phyloP scores from a whole-genome alignment of 2,113 vertebrate genomes.

The Syngnathus scovelli region DNA sequence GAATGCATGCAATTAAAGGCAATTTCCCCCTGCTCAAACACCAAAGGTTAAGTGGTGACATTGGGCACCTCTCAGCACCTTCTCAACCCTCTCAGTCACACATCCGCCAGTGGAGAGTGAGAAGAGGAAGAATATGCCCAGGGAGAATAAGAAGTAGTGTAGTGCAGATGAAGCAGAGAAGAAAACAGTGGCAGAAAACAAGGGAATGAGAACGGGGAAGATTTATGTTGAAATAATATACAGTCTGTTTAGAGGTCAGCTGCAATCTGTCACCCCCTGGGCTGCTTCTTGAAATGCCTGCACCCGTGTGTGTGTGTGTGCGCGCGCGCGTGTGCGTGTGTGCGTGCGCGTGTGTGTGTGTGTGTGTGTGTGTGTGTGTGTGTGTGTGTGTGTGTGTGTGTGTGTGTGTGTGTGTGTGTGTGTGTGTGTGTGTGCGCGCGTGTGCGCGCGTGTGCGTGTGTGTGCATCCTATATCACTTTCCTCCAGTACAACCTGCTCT shows the following conservation, averaged over 20 bases:
- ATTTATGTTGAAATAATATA: slow-evolving; percentile 19
- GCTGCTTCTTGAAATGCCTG: too few species aligned
- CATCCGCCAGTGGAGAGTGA: background rate
- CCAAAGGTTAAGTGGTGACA: slow-evolving; percentile 32
- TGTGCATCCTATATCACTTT: slow-evolving; percentile 13
- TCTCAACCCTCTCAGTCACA: slow-evolving; percentile 11
- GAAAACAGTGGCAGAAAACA: slow-evolving; percentile 3
- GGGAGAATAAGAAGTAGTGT: slow-evolving; percentile 1
- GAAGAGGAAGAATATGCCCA: slow-evolving; percentile 4
- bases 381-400: too few species aligned
- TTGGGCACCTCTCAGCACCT: slow-evolving; percentile 20
- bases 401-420: slow-evolving; percentile 4
- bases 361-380: too few species aligned
- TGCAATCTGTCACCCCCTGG: too few species aligned
- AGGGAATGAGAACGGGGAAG: slow-evolving; percentile 1
- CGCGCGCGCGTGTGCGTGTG: too few species aligned
- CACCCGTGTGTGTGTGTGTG: too few species aligned
- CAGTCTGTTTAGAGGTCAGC: too few species aligned
- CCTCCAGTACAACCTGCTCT: slow-evolving; percentile 20
- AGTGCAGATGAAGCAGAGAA: background rate
- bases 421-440: background rate
- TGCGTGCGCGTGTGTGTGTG: too few species aligned
- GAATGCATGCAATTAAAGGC: slow-evolving; percentile 44
- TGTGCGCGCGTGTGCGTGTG: background rate
- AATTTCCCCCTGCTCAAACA: slow-evolving; percentile 33